phyloP scores from a whole-genome alignment of 2,113 vertebrate genomes.

The Tupaia chinensis region DNA sequence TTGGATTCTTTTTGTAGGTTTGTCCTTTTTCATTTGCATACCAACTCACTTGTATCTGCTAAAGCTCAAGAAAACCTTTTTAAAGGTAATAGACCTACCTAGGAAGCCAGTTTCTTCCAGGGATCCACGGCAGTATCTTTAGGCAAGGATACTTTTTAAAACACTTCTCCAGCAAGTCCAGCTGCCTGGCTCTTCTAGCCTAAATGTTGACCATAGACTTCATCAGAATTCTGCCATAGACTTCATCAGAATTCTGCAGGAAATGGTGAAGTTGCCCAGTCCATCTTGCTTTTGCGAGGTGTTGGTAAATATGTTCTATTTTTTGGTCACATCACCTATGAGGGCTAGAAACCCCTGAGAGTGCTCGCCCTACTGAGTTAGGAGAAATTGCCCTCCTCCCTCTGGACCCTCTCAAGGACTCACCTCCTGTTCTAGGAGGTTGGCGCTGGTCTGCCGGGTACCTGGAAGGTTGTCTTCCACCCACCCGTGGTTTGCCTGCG shows the following conservation, averaged over 20 bases:
- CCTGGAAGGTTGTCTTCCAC: neutral
- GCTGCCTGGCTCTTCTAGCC: neutral
- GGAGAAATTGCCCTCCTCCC: neutral
- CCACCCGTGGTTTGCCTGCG: neutral
- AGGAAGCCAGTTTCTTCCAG: conserved; percentile 32
- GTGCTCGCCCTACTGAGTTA: neutral
- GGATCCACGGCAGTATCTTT: neutral
- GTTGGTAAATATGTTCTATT: neutral
- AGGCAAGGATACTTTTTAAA: neutral
- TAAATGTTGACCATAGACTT: neutral
- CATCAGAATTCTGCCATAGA: neutral
- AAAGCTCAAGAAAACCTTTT: conserved; percentile 54
- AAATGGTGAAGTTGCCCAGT: neutral
- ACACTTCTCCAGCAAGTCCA: neutral
- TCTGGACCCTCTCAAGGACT: neutral
- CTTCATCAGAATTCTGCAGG: neutral
- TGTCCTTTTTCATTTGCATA: conserved; percentile 64
- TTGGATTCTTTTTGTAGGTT: conserved; percentile 58
- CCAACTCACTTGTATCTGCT: conserved; percentile 48
- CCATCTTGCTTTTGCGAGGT: neutral
- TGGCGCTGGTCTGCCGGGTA: neutral
- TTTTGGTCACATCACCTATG: neutral
- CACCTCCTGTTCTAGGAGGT: neutral
- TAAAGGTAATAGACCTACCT: neutral
- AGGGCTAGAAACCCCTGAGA: neutral